Evolutionary conservation across 2,797 vertebrate species (phyloP), one percentile per base, ranked within the genome.

Genomic region (Nannoperca obscura): DNA sequence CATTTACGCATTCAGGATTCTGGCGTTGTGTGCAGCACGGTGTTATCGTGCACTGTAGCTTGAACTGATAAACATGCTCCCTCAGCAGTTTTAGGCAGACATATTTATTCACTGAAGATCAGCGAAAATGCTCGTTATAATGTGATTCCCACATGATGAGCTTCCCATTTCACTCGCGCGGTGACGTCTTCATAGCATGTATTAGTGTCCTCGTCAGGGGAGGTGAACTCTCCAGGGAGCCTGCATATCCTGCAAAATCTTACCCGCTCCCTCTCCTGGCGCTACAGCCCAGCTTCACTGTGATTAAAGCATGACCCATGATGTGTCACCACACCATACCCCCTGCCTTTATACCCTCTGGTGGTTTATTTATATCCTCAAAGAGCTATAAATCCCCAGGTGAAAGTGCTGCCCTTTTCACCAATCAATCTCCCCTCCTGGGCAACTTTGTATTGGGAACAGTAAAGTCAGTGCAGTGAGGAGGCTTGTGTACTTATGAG

Each of bases 351-450:
- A 81, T 79, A 80, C 76, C 83, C 85, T 78, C 85, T 50, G 66
- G 81, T 83, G 84, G 80, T 91, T 92, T 94, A 93, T 95, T 94
- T 91, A 92, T 92, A 94, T 74, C 88, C 84, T 86, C 83, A 90
- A 91, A 91, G 81, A 86, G 84, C 85, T 58, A 90, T 92, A 92
- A 93, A 93, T 92, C 89, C 79, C 82, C 84, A 91, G 88, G 91
- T 92, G 90, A 94, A 91, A 90, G 84, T 86, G 82, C 79, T 94
- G 91, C 90, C 93, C 92, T 94, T 95, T 93, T 89, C 86, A 85
- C 83, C 82, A 80, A 93, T 95, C 91, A 91, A 93, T 94, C 90
- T 85, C 50, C 59, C 74, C 81, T 85, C 69, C 65, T 55, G 83
- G 80, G 66, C 69, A 78, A 76, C 80, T 86, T 89, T 81, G 62